Evolutionary conservation across 2,113 vertebrate genomes (phyloP), one percentile per base, ranked within the genome.

Genomic region (Sebastes fasciatus): DNA sequence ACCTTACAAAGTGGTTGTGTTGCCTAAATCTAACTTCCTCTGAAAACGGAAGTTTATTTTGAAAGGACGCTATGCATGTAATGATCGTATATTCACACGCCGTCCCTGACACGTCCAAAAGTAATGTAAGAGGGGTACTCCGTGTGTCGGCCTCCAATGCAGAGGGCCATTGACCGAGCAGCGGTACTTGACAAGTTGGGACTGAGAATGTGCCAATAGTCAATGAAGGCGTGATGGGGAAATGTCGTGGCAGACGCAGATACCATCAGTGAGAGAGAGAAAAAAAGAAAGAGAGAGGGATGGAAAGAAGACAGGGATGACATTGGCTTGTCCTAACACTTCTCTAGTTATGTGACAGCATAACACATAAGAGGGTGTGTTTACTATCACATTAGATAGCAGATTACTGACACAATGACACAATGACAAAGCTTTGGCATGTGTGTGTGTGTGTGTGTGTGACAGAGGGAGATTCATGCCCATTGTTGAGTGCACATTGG

Each of bases 301-400:
- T 26, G n/a, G n/a, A 66, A 17, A 73, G 60, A 57, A 34, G 34
- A 34, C 34, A 6, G 54, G 48, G 49, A 58, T 83, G 70, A 77
- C 83, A 87, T 77, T 77, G 79, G 55, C 63, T 78, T 74, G 75
- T 87, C 74, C 72, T 86, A 64, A 82, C 80, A 86, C 68, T 76
- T 76, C 21, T 67, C 17, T 70, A 74, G 54, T 74, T 58, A 70
- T 74, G 75, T 86, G 79, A 81, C 80, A 77, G 58, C 54, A 10
- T 74, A 34, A 34, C 34, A 34, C 34, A 3, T 34, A 34, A 34
- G 60, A 66, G 64, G 46, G 34, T 72, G 46, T 77, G 64, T 74
- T 51, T 67, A 55, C 76, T 75, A 54, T 62, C 48, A 34, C 48
- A 71, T 81, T 81, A 66, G 43, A 57, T 69, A 64, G 67, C 43